Percentiles rank a stretch among this genome's conserved stretches.
These are phyloP conservation scores for Notothenia coriiceps DNA, from an alignment of 2,113 vertebrate genomes.

Conservation along the genomic window DNA sequence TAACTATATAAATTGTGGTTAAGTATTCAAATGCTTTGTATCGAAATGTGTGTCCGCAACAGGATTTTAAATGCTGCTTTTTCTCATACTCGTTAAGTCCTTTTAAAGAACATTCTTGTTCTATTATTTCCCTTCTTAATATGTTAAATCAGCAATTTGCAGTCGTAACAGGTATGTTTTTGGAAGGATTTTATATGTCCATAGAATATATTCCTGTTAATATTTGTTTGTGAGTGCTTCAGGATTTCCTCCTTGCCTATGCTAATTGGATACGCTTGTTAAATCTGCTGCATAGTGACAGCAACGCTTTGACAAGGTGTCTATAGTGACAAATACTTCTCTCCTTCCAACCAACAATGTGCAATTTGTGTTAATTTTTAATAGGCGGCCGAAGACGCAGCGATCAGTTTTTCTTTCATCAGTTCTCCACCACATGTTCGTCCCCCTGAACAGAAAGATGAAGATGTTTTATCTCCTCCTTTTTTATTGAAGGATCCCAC, in stretches of 20 bases:
- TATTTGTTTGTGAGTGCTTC: not conserved
- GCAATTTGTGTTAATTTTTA: conserved; percentile 59
- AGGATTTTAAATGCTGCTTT: not conserved
- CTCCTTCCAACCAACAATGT: conserved; percentile 25
- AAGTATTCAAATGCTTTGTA: conserved; percentile 9
- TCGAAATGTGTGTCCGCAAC: not conserved
- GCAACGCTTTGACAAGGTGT: conserved; percentile 32
- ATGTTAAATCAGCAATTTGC: conserved; percentile 10
- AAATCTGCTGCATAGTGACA: conserved; percentile 38
- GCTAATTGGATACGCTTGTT: conserved; percentile 57
- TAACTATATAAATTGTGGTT: not conserved
- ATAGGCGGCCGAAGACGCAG: conserved; percentile 45
- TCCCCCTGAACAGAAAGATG: not conserved
- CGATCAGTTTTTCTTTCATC: conserved; percentile 53
- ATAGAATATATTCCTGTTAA: not conserved
- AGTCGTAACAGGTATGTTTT: not conserved
- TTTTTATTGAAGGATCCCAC: too few species aligned
- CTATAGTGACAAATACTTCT: conserved; percentile 50
- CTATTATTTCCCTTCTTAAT: not conserved
- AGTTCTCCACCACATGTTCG: conserved; percentile 19
- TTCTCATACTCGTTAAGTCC: too few species aligned
- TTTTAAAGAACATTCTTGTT: not conserved
- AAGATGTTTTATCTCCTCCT: not conserved
- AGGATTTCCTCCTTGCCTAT: conserved; percentile 22
- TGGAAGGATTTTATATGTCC: conserved; percentile 9